Conservation (phyloP, 2,888 invertebrate species). For the Monopis laevigella region DNA sequence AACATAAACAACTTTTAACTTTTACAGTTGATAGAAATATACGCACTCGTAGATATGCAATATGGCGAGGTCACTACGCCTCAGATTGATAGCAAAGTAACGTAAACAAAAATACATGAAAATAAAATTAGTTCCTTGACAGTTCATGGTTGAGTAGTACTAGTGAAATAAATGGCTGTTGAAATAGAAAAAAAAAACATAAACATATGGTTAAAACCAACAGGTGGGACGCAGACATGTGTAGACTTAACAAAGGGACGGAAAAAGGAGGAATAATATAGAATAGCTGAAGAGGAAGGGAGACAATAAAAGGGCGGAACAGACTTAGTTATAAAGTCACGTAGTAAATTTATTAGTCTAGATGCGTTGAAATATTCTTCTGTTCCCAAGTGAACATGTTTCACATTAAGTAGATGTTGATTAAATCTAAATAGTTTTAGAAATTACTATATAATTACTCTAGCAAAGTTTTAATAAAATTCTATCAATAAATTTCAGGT, state of each 20-base stretch:
- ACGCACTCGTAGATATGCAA: no score
- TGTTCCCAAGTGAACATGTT: neutral
- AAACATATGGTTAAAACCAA: constrained; percentile 34
- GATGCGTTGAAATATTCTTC: constrained; percentile 35
- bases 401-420: neutral
- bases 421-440: no score
- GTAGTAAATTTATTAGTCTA: constrained; percentile 38
- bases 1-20: neutral
- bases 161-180: no score
- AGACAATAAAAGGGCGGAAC: constrained; percentile 16
- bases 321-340: constrained; percentile 20
- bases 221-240: constrained; percentile 51
- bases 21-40: neutral
- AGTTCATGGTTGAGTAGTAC: no score
- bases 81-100: no score
- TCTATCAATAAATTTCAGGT: constrained; percentile 38
- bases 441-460: no score
- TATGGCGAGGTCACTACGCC: no score
- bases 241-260: constrained; percentile 32
- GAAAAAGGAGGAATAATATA: constrained; percentile 15
- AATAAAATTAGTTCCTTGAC: no score
- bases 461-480: no score
- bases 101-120: no score
- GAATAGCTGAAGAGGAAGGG: constrained; percentile 24
- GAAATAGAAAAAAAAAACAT: constrained; percentile 14